Percentiles rank a stretch among this genome's conserved stretches.
Evolutionary conservation across 1,140 invertebrate species (phyloP).

Genomic region (Choristoneura fumiferana): DNA sequence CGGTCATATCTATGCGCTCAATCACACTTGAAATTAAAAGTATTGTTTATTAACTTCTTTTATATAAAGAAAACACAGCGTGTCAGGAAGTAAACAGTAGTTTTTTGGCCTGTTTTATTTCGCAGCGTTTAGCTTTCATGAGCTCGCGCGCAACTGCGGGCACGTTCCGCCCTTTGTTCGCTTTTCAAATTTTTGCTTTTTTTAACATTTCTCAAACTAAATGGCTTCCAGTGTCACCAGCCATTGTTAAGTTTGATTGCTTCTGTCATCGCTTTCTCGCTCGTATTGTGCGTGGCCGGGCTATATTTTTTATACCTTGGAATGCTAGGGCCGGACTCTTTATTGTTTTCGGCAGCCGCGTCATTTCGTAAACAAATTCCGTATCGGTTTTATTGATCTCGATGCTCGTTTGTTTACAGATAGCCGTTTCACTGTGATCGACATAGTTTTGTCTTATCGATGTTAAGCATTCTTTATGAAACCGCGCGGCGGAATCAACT

Average conservation of each 20-base stretch:
- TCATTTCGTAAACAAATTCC: slow-evolving; percentile 29
- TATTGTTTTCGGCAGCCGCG: slow-evolving; percentile 20
- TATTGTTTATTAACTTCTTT: slow-evolving; percentile 6
- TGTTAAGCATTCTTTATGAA: slow-evolving; percentile 23
- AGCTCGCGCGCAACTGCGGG: slow-evolving; percentile 36
- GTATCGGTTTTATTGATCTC: slow-evolving; percentile 24
- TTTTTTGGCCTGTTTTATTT: slow-evolving; percentile 24
- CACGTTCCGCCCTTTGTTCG: slow-evolving; percentile 53
- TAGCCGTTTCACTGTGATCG: not conserved
- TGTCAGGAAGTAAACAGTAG: slow-evolving; percentile 24
- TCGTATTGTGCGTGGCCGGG: slow-evolving; percentile 38
- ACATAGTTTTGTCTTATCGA: slow-evolving; percentile 25
- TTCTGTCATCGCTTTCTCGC: slow-evolving; percentile 29
- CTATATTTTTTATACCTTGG: slow-evolving; percentile 30
- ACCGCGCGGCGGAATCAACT: not conserved
- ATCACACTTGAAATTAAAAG: slow-evolving; percentile 7
- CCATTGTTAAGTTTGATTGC: slow-evolving; percentile 49
- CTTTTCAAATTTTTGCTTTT: slow-evolving; percentile 33
- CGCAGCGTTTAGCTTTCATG: slow-evolving; percentile 38
- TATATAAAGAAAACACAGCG: too few relatives aligned
- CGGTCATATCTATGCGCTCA: slow-evolving; percentile 5
- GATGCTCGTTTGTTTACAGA: slow-evolving; percentile 8
- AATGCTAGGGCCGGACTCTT: slow-evolving; percentile 28
- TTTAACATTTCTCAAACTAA: slow-evolving; percentile 39
- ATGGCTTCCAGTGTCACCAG: slow-evolving; percentile 40